Evolutionary conservation across 2,888 invertebrate genomes (phyloP).

Genomic region (Melieria omissa): DNA sequence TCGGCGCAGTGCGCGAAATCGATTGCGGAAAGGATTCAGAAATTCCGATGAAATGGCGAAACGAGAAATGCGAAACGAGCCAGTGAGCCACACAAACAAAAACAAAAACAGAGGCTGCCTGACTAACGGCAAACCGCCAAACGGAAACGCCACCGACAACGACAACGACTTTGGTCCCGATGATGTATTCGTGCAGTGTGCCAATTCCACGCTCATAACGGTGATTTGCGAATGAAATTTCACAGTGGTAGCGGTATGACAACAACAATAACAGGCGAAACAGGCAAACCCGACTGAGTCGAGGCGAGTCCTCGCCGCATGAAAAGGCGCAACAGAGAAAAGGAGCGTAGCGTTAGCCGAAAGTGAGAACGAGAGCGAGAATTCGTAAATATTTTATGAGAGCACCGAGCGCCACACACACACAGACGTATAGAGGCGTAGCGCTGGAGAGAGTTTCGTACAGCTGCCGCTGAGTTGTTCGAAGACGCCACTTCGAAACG

Average conservation of each 20-base stretch:
- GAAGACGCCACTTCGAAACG: conserved; percentile 16
- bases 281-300: too few species aligned
- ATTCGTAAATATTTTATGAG: conserved; percentile 61
- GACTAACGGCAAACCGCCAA: conserved; percentile 15
- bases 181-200: conserved; percentile 1
- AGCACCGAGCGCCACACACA: conserved; percentile 17
- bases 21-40: conserved; percentile 51
- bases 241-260: too few species aligned
- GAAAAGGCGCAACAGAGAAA: conserved; percentile 23
- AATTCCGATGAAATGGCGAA: conserved; percentile 38
- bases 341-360: conserved; percentile 3
- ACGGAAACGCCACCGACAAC: conserved; percentile 15
- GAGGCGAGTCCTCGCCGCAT: too few species aligned
- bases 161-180: conserved; percentile 29
- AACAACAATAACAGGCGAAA: too few species aligned
- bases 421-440: background rate
- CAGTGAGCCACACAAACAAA: conserved; percentile 16
- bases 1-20: conserved; percentile 58
- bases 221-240: conserved; percentile 15
- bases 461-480: conserved; percentile 29
- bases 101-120: background rate
- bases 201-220: conserved; percentile 25
- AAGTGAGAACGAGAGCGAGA: conserved; percentile 57
- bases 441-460: background rate
- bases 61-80: conserved; percentile 37